phyloP scores from a whole-genome alignment of 2,797 vertebrate species.

The Clarias fuscus region DNA sequence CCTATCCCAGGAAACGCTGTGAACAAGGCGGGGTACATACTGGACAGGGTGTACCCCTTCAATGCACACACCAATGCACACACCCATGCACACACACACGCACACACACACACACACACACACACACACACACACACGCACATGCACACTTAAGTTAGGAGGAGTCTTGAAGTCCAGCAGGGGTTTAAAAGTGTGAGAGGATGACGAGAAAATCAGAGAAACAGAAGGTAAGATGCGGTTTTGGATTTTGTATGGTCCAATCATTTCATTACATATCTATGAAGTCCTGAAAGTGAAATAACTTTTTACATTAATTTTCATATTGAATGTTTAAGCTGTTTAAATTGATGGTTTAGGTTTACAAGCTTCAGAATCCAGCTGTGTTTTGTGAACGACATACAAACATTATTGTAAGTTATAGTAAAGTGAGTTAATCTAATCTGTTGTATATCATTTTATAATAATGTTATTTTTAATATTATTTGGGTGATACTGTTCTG shows the following conservation, averaged over 20 bases:
- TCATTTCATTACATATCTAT: not conserved
- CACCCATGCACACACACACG: too few species aligned
- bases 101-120: too few species aligned
- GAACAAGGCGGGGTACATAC: too few species aligned
- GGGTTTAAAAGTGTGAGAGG: not conserved
- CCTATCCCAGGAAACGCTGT: too few species aligned
- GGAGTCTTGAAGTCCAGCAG: not conserved
- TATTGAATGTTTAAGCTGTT: not conserved
- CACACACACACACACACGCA: too few species aligned
- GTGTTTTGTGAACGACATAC: not conserved
- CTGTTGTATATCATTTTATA: too few species aligned
- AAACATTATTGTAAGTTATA: not conserved
- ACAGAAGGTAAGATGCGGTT: not conserved
- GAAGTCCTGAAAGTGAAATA: not conserved
- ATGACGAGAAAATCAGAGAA: not conserved
- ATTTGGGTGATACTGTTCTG: too few species aligned
- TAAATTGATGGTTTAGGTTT: not conserved
- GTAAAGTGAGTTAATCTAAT: not conserved
- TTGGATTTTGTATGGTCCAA: not conserved
- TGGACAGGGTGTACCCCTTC: not conserved
- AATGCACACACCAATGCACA: too few species aligned
- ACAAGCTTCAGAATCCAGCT: not conserved
- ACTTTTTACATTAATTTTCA: not conserved
- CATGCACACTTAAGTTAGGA: not conserved
- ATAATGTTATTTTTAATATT: too few species aligned